These are phyloP conservation scores for Tyrophagus putrescentiae DNA, from an alignment of 1,140 invertebrate genomes.

Conservation along the genomic window DNA sequence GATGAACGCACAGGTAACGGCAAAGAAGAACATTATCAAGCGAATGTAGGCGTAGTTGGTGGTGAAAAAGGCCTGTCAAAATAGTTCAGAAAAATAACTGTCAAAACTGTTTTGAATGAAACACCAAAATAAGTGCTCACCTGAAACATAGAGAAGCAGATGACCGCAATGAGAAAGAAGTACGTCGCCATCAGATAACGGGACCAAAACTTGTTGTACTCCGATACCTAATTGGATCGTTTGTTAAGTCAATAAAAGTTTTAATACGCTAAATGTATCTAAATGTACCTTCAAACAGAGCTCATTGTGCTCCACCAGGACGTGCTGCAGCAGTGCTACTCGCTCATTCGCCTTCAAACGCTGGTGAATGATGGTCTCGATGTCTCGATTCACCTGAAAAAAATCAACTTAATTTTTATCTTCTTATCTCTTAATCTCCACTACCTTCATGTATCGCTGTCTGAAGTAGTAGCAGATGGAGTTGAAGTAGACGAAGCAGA, in stretches of 20 bases:
- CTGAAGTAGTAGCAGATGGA: constrained; percentile 20
- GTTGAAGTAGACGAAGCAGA: constrained; percentile 15
- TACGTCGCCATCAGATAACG: constrained; percentile 17
- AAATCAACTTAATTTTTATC: constrained; percentile 12
- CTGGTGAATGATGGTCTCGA: constrained; percentile 18
- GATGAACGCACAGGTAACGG: background rate
- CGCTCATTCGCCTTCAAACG: constrained; percentile 10
- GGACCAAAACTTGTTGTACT: constrained; percentile 21
- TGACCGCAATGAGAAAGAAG: constrained; percentile 3
- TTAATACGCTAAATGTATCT: no score
- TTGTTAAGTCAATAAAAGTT: no score
- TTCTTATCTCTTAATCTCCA: background rate
- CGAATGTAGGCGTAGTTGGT: constrained; percentile 5
- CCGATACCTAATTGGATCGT: no score
- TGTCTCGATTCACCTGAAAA: constrained; percentile 19
- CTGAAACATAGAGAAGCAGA: constrained; percentile 18
- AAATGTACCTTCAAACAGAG: constrained; percentile 20
- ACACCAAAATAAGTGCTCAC: no score
- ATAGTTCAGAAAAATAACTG: no score
- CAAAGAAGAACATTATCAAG: constrained; percentile 1
- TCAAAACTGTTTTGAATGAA: no score
- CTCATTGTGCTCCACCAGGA: constrained; percentile 20
- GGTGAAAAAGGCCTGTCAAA: constrained; percentile 15
- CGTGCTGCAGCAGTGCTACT: constrained; percentile 9
- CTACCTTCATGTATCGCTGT: constrained; percentile 18